phyloP scores from a whole-genome alignment of 2,113 vertebrate genomes.

The Dicentrarchus labrax region DNA sequence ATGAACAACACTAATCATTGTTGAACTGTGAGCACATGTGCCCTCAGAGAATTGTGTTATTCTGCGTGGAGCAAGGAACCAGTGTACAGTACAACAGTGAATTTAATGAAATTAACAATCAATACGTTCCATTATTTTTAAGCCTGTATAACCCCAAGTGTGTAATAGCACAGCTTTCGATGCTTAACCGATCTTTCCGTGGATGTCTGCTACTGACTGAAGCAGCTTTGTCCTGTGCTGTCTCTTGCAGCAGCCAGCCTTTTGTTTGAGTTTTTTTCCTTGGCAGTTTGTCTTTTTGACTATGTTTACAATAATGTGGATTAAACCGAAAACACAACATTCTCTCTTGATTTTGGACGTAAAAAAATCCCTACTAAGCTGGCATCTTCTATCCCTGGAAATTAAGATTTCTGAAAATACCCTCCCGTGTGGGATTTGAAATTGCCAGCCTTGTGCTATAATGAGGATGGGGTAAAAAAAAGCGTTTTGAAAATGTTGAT shows the following conservation, averaged over 20 bases:
- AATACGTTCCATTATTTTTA: neutral
- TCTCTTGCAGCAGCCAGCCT: neutral
- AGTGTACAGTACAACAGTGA: neutral
- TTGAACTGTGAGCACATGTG: constrained; percentile 17
- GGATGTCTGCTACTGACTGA: neutral
- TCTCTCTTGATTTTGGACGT: constrained; percentile 21
- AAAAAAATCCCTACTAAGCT: neutral
- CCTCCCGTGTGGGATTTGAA: constrained; percentile 22
- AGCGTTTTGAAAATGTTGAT: constrained; percentile 18
- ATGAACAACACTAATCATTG: constrained; percentile 16
- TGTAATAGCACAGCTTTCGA: neutral
- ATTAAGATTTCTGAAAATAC: constrained; percentile 22
- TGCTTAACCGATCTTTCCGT: neutral
- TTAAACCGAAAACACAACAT: constrained; percentile 11
- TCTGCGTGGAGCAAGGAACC: neutral
- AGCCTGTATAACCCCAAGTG: neutral
- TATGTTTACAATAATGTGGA: neutral
- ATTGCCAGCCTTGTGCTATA: neutral
- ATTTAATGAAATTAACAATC: constrained; percentile 23
- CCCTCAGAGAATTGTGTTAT: constrained; percentile 14
- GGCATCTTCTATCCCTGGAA: constrained; percentile 17
- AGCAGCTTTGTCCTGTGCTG: neutral
- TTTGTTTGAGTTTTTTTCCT: neutral
- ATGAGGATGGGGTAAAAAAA: neutral
- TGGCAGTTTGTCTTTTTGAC: neutral